These are phyloP conservation scores for Spheniscus mendiculus DNA, from an alignment of 2,113 vertebrate genomes.

Conservation along the genomic window DNA sequence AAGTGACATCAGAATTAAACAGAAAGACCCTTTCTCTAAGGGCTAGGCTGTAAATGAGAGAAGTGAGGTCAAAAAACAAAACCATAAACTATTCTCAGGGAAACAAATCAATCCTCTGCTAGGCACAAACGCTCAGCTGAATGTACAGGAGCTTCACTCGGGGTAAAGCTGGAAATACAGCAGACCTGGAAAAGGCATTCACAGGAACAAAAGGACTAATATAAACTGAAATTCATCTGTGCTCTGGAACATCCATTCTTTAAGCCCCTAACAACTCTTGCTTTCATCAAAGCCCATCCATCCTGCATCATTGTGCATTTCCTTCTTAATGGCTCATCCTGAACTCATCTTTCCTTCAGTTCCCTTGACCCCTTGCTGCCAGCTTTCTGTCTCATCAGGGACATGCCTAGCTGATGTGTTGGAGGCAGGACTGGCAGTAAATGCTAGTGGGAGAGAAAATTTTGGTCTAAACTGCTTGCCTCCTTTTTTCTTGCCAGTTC, in stretches of 20 bases:
- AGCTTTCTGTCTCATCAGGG: not conserved
- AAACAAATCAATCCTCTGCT: not conserved
- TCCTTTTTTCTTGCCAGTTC: not conserved
- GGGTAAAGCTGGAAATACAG: not conserved
- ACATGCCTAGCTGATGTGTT: not conserved
- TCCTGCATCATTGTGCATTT: not conserved
- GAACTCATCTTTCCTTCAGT: not conserved
- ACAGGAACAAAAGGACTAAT: not conserved
- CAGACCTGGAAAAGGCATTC: not conserved
- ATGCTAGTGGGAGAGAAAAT: not conserved
- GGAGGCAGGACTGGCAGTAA: not conserved
- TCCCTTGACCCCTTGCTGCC: not conserved
- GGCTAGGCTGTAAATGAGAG: not conserved
- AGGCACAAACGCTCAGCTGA: not conserved
- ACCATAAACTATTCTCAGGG: not conserved
- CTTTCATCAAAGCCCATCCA: not conserved
- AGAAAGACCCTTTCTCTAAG: not conserved
- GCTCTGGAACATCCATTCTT: not conserved
- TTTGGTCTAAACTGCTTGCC: not conserved
- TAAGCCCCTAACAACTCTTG: not conserved
- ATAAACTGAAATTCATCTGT: not conserved
- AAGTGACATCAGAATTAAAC: not conserved
- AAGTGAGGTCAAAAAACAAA: not conserved
- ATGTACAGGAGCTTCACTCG: not conserved
- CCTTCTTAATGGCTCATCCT: not conserved